Conservation (phyloP, 2,797 vertebrate genomes). For the Champsocephalus esox region DNA sequence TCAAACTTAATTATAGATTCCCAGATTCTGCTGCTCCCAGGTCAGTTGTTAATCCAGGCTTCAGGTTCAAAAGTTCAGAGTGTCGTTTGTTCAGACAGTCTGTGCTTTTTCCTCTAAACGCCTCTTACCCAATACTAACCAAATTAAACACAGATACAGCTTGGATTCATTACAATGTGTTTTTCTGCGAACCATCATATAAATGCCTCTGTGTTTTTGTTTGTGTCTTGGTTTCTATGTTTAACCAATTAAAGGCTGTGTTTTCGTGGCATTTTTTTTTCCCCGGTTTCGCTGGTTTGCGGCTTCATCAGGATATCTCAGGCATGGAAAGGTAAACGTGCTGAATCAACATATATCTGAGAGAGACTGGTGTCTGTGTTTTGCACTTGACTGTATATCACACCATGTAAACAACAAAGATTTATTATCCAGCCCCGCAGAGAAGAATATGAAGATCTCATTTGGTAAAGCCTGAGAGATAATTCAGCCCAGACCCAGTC, state of each 20-base stretch:
- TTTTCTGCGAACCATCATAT: conserved; percentile 23
- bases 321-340: conserved; percentile 23
- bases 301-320: conserved; percentile 33
- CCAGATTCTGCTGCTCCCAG: conserved; percentile 63
- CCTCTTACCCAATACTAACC: conserved; percentile 47
- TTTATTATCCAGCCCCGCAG: conserved; percentile 31
- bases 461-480: conserved; percentile 45
- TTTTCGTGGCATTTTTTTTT: conserved; percentile 36
- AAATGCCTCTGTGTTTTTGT: conserved; percentile 18
- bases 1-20: conserved; percentile 76
- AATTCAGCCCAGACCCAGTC: conserved; percentile 68
- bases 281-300: conserved; percentile 3
- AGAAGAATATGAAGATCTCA: conserved; percentile 42
- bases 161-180: conserved; percentile 26
- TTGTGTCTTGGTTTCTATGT: background rate
- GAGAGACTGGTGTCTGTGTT: conserved; percentile 35
- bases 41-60: conserved; percentile 76
- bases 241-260: conserved; percentile 6
- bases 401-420: conserved; percentile 55
- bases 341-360: conserved; percentile 9
- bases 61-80: conserved; percentile 76
- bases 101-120: conserved; percentile 29
- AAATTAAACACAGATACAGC: conserved; percentile 34
- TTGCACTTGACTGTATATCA: conserved; percentile 17
- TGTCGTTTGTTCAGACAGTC: conserved; percentile 52